Conservation (phyloP, 2,113 vertebrate genomes). For the Oreochromis tanganicae region DNA sequence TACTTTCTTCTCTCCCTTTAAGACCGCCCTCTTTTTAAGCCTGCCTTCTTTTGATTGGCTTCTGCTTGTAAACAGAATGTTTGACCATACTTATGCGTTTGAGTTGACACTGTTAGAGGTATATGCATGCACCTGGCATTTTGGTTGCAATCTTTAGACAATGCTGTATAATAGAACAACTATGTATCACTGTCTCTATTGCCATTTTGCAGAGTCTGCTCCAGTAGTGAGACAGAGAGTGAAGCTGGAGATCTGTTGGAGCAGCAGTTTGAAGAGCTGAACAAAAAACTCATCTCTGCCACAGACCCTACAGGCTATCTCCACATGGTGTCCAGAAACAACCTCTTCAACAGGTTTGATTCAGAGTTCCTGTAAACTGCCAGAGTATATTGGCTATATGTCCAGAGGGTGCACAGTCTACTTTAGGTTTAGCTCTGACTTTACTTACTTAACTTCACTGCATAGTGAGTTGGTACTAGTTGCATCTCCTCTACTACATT, state of each 20-base stretch:
- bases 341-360: conserved; percentile 85
- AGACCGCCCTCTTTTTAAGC: background rate
- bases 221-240: conserved; percentile 90
- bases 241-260: conserved; percentile 90
- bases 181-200: background rate
- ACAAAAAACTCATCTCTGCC: conserved; percentile 79
- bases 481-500: background rate
- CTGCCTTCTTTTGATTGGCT: background rate
- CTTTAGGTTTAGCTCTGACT: background rate
- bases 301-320: conserved; percentile 88
- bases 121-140: background rate
- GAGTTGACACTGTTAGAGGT: background rate
- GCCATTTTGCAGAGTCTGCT: conserved; percentile 71
- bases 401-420: background rate
- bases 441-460: background rate
- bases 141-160: background rate
- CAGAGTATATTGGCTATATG: background rate
- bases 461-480: background rate
- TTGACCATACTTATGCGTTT: background rate
- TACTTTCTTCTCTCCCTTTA: background rate
- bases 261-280: conserved; percentile 87
- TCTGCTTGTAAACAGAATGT: background rate
- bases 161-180: background rate
- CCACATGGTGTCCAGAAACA: conserved; percentile 88
- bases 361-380: background rate